A percentile compares a stretch with the other conserved stretches of the same genome.
Conservation (phyloP, 2,888 invertebrate genomes). For the Lepidocyrtinus sp. region DNA sequence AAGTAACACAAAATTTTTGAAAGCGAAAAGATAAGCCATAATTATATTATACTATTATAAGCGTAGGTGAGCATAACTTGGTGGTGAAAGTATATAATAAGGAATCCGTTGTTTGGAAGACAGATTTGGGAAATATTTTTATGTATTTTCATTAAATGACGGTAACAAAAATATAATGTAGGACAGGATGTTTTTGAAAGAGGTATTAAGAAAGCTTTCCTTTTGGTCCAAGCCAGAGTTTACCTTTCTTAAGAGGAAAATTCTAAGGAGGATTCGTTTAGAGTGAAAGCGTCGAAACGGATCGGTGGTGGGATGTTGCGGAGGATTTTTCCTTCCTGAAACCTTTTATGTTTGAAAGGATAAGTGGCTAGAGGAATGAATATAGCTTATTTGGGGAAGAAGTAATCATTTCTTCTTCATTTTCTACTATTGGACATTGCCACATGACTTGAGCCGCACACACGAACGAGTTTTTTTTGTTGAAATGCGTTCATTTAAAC, state of each 20-base stretch:
- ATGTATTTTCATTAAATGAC: neutral
- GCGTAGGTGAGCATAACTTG: neutral
- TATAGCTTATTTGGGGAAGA: neutral
- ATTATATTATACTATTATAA: neutral
- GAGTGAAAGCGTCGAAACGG: neutral
- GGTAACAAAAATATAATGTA: neutral
- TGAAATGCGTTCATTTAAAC: slow-evolving; percentile 64
- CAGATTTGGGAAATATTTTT: neutral
- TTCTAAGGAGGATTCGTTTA: neutral
- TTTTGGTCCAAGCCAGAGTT: neutral
- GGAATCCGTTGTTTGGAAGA: neutral
- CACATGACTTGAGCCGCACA: neutral
- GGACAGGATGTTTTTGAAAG: neutral
- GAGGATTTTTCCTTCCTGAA: neutral
- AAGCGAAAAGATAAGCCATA: neutral
- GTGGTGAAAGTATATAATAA: neutral
- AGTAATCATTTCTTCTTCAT: neutral
- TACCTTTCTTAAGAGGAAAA: neutral
- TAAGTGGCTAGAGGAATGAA: neutral
- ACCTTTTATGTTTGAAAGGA: too few relatives aligned
- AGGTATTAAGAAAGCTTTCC: neutral
- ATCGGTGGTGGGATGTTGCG: neutral
- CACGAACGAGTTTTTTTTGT: slow-evolving; percentile 22
- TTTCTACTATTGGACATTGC: neutral
- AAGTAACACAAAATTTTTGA: neutral